A percentile compares a stretch with the other conserved stretches of the same genome.
Evolutionary conservation across 1,140 invertebrate genomes (phyloP).

Genomic region (Lordiphosa mommai): DNA sequence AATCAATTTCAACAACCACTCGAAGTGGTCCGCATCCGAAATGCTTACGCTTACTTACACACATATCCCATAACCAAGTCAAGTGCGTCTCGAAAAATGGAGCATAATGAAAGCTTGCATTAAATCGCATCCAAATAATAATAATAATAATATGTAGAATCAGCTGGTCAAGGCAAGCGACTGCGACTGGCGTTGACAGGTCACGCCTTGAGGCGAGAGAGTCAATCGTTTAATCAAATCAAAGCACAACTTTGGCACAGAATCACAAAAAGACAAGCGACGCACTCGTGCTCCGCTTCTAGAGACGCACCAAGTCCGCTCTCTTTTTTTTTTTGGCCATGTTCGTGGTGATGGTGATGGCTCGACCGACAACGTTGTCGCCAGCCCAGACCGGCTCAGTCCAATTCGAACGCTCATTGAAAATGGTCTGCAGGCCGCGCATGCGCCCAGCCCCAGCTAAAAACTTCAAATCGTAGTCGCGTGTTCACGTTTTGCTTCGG

Average conservation of each 20-base stretch:
- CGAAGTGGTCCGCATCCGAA: neutral
- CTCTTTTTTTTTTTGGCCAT: neutral
- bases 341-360: neutral
- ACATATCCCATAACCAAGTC: neutral
- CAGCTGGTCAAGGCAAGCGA: slow-evolving; percentile 63
- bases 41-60: too few species aligned
- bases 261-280: neutral
- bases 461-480: slow-evolving; percentile 23
- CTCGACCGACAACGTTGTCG: neutral
- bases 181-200: slow-evolving; percentile 19
- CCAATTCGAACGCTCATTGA: slow-evolving; percentile 70
- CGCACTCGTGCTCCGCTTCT: neutral
- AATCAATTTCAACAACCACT: slow-evolving; percentile 25
- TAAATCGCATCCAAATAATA: neutral
- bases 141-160: too few species aligned
- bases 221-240: neutral
- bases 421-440: slow-evolving; percentile 71
- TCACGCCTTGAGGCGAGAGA: slow-evolving; percentile 20
- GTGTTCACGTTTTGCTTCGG: slow-evolving; percentile 20
- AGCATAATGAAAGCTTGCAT: slow-evolving; percentile 13
- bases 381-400: slow-evolving; percentile 30
- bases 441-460: slow-evolving; percentile 35
- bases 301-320: neutral
- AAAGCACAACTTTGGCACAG: slow-evolving; percentile 2
- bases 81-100: slow-evolving; percentile 23